Base-by-base conservation (phyloP, 1,140 invertebrate genomes). In the Cecropterus lyciades region DNA sequence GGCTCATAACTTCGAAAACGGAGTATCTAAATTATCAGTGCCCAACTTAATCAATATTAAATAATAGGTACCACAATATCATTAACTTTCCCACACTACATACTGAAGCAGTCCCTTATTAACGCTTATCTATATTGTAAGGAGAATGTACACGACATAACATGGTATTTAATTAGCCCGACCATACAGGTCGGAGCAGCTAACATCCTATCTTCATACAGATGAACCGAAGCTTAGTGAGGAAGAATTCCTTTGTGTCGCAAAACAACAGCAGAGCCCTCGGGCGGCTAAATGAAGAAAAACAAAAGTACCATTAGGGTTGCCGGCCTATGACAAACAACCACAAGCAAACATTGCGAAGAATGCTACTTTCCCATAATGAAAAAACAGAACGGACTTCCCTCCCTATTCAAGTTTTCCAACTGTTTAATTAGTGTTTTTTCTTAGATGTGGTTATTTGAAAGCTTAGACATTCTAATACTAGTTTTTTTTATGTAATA, bases 271-370 rank as follows among this genome's bases (percentile, higher is more conserved):
- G 45, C 48, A 60, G 30, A 33, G 53, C 53, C 72, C 69, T 30
- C 57, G 62, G 60, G 64, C 63, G 63, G 74, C 53, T 70, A 77
- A 82, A 81, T 80, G 69, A 82, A 77, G 78, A 81, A 82, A 84
- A 85, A 86, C 80, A 83, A 76, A 73, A 78, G 73, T 71, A 65
- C 73, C 80, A 82, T 84, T 79, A 80, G 73, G 77, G 75, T 69
- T 57, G 68, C 70, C 51, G 57, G 46, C 63, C 73, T 67, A 72
- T 77, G 75, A 78, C 75, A 81, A 82, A 85, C 72, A 82, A 79
- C 77, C 62, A 56, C 37, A 60, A 55, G 53, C n/a, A 56, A 56
- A 56, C 53, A 56, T 56, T 56, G 52, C 52, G 17, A 56, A 56
- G 53, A 56, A 56, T 43, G 17, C 53, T 56, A 56, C 53, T 42